A percentile compares a stretch with the other conserved stretches of the same genome.
Conservation (phyloP, 2,888 invertebrate genomes). For the Aromia moschata region DNA sequence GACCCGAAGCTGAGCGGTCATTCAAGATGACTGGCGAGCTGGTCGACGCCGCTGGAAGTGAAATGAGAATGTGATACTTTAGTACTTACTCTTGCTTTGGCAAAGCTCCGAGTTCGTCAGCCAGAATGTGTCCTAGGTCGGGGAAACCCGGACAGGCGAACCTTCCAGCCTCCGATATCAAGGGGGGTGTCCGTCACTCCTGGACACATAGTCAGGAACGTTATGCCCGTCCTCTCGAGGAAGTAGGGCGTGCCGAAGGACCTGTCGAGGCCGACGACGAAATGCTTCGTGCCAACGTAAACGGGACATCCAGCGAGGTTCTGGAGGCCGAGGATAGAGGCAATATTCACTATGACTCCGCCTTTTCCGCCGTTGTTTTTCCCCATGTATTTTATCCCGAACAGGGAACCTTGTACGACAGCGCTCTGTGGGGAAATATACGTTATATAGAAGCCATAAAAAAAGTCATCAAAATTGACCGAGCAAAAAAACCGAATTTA, state of each 20-base stretch:
- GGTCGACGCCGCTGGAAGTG: too few relatives aligned
- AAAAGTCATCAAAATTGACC: too few relatives aligned
- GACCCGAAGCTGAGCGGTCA: too few relatives aligned
- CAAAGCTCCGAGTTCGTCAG: constrained; percentile 51
- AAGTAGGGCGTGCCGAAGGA: constrained; percentile 62
- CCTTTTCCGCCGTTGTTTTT: constrained; percentile 69
- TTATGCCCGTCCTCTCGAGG: constrained; percentile 58
- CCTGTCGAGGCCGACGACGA: constrained; percentile 66
- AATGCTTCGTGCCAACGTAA: constrained; percentile 70
- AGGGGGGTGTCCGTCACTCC: constrained; percentile 47
- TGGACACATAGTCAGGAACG: constrained; percentile 63
- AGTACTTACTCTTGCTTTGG: constrained; percentile 59
- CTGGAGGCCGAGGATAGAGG: constrained; percentile 70
- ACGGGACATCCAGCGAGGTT: constrained; percentile 67
- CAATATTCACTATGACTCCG: constrained; percentile 74
- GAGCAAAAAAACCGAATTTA: too few relatives aligned
- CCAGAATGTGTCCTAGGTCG: constrained; percentile 48
- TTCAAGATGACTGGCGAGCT: too few relatives aligned
- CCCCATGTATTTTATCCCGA: constrained; percentile 69
- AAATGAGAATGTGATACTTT: too few relatives aligned
- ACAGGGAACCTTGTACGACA: constrained; percentile 64
- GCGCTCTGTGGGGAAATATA: too few relatives aligned
- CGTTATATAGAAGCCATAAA: too few relatives aligned
- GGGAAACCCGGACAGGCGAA: constrained; percentile 47
- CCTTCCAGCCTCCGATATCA: constrained; percentile 53